A percentile compares a stretch with the other conserved stretches of the same genome.
These are phyloP conservation scores for Dyspetes luteomarginatus DNA, from an alignment of 2,888 invertebrate species.

Conservation along the genomic window DNA sequence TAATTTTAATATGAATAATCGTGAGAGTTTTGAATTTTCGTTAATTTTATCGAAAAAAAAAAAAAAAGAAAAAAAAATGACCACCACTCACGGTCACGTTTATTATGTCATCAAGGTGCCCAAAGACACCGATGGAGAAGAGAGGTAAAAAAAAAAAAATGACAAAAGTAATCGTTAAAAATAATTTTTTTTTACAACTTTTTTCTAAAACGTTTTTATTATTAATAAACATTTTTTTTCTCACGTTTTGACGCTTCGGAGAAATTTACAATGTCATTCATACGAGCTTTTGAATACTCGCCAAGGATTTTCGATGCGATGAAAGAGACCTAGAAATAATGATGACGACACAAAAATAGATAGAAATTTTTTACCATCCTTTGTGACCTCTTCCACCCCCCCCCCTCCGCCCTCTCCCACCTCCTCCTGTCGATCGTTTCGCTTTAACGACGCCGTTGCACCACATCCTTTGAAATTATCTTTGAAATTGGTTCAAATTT, in stretches of 20 bases:
- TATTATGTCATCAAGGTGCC: constrained; percentile 89
- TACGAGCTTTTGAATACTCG: constrained; percentile 4
- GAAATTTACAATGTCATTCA: neutral
- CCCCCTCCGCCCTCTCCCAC: neutral
- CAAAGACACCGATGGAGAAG: constrained; percentile 83
- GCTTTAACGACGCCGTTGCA: constrained; percentile 15
- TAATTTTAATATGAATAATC: constrained; percentile 17
- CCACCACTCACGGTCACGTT: constrained; percentile 88
- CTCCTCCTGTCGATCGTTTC: neutral
- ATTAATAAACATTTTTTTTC: too few relatives aligned
- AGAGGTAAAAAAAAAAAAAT: constrained; percentile 76
- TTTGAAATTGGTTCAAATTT: neutral
- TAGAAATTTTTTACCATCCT: neutral
- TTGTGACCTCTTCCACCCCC: neutral
- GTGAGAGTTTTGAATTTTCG: constrained; percentile 35
- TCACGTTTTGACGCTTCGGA: neutral
- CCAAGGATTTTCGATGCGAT: neutral
- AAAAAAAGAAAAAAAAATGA: constrained; percentile 81
- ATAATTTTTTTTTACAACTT: neutral
- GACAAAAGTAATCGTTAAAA: constrained; percentile 20
- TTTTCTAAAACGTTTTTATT: too few relatives aligned
- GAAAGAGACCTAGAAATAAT: constrained; percentile 4
- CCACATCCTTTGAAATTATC: neutral
- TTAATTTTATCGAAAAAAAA: constrained; percentile 28
- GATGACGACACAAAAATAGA: constrained; percentile 31